phyloP scores from a whole-genome alignment of 2,113 vertebrate genomes.

The Halcyon malimbica region DNA sequence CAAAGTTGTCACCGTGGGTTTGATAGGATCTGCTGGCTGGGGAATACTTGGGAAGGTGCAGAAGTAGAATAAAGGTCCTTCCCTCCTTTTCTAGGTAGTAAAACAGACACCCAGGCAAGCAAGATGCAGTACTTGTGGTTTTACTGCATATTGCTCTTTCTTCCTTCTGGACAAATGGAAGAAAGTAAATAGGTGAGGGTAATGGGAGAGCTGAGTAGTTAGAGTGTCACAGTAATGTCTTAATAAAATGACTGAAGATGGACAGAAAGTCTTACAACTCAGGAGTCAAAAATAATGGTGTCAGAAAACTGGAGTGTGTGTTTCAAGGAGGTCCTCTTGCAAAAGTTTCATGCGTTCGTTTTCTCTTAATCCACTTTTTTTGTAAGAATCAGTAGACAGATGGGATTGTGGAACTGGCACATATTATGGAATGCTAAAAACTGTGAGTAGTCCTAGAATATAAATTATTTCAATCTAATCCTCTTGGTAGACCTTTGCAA shows the following conservation, averaged over 20 bases:
- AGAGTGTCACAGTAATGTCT: background rate
- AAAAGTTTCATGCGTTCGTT: background rate
- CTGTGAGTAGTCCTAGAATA: background rate
- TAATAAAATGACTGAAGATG: background rate
- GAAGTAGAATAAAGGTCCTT: background rate
- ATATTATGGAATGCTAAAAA: background rate
- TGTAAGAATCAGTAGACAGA: background rate
- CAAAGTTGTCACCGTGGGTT: background rate
- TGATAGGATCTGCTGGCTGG: rapidly evolving
- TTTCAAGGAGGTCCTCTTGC: background rate
- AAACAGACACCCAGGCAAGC: background rate
- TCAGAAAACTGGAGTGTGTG: background rate
- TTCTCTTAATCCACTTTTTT: background rate
- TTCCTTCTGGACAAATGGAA: background rate
- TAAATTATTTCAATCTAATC: background rate
- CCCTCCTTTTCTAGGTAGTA: background rate
- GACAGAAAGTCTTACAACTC: background rate
- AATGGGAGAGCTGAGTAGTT: background rate
- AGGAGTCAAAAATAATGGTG: background rate
- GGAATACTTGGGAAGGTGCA: background rate
- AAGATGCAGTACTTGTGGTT: background rate
- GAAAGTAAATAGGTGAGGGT: background rate
- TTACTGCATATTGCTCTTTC: background rate
- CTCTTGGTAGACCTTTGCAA: background rate
- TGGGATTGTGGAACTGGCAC: background rate